Base-by-base conservation (phyloP, 2,113 vertebrate species). In the Myocastor coypus region DNA sequence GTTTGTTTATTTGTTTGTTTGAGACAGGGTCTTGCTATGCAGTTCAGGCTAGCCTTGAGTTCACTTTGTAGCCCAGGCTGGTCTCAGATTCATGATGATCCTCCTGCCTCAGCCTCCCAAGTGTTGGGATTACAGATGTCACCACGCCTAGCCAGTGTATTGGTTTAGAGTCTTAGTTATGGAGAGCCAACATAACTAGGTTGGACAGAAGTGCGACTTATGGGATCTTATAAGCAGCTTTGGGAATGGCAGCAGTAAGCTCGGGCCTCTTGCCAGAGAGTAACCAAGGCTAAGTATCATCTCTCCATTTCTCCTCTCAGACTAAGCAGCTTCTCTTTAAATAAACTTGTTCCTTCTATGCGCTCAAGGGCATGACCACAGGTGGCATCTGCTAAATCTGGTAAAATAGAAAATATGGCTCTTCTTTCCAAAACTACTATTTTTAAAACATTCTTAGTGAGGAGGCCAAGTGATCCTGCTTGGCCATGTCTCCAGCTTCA, bases 401-500 rank as follows among this genome's bases (percentile, higher is more conserved):
- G 16, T 46, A 63, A 34, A n/a, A 40, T 55, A 50, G 69, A 59
- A 80, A 66, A 32, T 8, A 28, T 83, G 24, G 2, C 26, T 88
- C 66, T 59, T 88, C 28, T 88, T 78, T 82, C 46, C n/a, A 59
- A 83, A 82, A 92, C 66, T 92, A 24, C 55, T 87, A 55, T 81
- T 94, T 50, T 30, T 59, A 46, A 95, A 71, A 83, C 83, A 75
- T 88, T 50, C 68, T 77, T 89, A 24, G 32, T 32, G 37, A 20
- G 17, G 14, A 69, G 7, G 37, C 19, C 7, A 68, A 68, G 22
- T 34, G n/a, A 59, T 83, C 20, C 28, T 66, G 32, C 34, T 75
- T 52, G 19, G 59, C 52, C 46, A 77, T 13, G 37, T 78, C 66
- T 91, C 69, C 55, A 89, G 46, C 26, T 30, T 6, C 12, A 12